Conservation (phyloP, 2,888 invertebrate species). For the Aphidius colemani region DNA sequence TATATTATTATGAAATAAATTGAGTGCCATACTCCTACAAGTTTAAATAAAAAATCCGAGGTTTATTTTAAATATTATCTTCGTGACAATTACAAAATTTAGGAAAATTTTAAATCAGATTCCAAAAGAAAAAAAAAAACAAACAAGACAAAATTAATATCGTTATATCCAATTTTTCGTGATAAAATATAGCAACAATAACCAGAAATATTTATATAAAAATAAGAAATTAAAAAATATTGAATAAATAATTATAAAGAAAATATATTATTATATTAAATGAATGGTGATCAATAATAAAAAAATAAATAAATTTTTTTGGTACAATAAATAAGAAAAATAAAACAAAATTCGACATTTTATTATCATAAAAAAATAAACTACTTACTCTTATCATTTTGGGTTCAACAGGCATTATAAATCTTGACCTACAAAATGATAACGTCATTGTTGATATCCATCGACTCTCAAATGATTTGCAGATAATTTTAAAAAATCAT, state of each 20-base stretch:
- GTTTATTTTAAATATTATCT: constrained; percentile 13
- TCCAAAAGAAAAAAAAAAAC: constrained; percentile 7
- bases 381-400: too few relatives aligned
- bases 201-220: constrained; percentile 37
- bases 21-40: constrained; percentile 10
- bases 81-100: constrained; percentile 3
- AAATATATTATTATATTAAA: constrained; percentile 51
- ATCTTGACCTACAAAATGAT: too few relatives aligned
- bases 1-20: too few relatives aligned
- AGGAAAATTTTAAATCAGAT: not conserved
- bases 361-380: too few relatives aligned
- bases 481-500: too few relatives aligned
- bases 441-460: too few relatives aligned
- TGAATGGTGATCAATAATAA: constrained; percentile 47
- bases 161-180: constrained; percentile 45
- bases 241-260: constrained; percentile 37
- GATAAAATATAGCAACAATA: constrained; percentile 43
- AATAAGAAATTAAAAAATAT: constrained; percentile 44
- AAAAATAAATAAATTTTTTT: constrained; percentile 46
- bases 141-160: constrained; percentile 31
- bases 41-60: constrained; percentile 6
- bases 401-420: too few relatives aligned
- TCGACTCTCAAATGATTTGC: too few relatives aligned
- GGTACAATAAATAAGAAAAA: constrained; percentile 51
- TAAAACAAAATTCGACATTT: constrained; percentile 15